phyloP scores from a whole-genome alignment of 2,888 invertebrate species.

The Lepidocyrtinus sp. region DNA sequence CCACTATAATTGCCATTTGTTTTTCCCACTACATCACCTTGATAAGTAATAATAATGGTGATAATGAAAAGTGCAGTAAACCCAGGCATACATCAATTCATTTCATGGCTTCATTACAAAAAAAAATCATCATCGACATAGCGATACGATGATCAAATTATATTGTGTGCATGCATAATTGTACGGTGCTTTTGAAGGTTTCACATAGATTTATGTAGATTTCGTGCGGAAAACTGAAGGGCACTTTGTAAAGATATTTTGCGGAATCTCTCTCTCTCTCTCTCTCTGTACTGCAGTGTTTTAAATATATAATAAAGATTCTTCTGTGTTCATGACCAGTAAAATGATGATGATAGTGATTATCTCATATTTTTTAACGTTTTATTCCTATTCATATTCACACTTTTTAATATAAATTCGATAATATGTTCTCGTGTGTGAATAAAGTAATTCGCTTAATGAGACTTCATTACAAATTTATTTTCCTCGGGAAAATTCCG shows the following conservation, averaged over 20 bases:
- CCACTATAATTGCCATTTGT: slow-evolving; percentile 27
- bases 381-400: neutral
- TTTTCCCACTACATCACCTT: slow-evolving; percentile 52
- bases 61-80: slow-evolving; percentile 38
- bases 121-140: slow-evolving; percentile 23
- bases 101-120: slow-evolving; percentile 12
- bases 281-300: neutral
- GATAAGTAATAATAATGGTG: slow-evolving; percentile 45
- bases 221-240: slow-evolving; percentile 56
- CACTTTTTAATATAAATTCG: slow-evolving; percentile 1
- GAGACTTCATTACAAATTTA: slow-evolving; percentile 55
- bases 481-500: slow-evolving; percentile 36
- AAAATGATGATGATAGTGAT: slow-evolving; percentile 29
- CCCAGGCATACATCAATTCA: neutral
- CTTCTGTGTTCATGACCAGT: neutral
- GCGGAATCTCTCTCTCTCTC: slow-evolving; percentile 15
- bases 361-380: slow-evolving; percentile 19
- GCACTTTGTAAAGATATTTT: slow-evolving; percentile 19
- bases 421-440: slow-evolving; percentile 38
- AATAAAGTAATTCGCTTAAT: slow-evolving; percentile 60
- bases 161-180: slow-evolving; percentile 39
- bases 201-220: slow-evolving; percentile 53
- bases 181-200: slow-evolving; percentile 47
- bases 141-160: neutral
- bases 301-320: slow-evolving; percentile 1